Evolutionary conservation across 2,113 vertebrate species (phyloP).

Genomic region (Lanius collurio): DNA sequence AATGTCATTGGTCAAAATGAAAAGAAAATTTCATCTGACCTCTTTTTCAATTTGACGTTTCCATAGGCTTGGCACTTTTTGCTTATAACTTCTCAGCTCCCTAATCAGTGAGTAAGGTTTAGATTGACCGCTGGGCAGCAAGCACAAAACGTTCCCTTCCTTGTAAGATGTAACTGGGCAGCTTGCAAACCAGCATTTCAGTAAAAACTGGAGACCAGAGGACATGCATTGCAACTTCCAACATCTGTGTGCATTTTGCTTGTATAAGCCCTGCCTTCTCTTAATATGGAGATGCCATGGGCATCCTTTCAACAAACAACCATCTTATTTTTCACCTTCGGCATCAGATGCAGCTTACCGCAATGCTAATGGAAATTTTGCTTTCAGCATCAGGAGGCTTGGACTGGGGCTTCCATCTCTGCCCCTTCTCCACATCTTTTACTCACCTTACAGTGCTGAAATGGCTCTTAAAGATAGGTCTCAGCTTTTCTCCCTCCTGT

Average conservation of each 20-base stretch:
- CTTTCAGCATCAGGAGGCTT: neutral
- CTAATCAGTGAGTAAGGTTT: neutral
- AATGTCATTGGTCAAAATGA: slow-evolving; percentile 46
- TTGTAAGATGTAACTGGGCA: neutral
- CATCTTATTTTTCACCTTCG: neutral
- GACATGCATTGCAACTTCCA: neutral
- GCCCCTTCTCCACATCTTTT: neutral
- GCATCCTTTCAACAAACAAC: neutral
- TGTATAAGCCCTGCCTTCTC: neutral
- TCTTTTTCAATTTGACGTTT: slow-evolving; percentile 50
- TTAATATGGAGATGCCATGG: neutral
- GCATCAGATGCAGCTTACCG: neutral
- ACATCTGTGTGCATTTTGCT: neutral
- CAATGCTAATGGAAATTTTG: neutral
- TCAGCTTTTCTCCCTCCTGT: neutral
- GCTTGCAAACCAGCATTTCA: neutral
- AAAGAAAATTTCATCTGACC: slow-evolving; percentile 43
- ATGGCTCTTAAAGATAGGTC: neutral
- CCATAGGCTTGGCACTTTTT: neutral
- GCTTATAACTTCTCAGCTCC: slow-evolving; percentile 4
- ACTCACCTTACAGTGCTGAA: neutral
- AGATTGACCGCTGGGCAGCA: neutral
- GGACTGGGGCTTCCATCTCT: neutral
- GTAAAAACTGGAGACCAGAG: neutral
- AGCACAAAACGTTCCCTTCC: neutral